Evolutionary conservation across 1,140 invertebrate species (phyloP), one percentile per base, ranked within the genome.

Genomic region (Radopholus similis): DNA sequence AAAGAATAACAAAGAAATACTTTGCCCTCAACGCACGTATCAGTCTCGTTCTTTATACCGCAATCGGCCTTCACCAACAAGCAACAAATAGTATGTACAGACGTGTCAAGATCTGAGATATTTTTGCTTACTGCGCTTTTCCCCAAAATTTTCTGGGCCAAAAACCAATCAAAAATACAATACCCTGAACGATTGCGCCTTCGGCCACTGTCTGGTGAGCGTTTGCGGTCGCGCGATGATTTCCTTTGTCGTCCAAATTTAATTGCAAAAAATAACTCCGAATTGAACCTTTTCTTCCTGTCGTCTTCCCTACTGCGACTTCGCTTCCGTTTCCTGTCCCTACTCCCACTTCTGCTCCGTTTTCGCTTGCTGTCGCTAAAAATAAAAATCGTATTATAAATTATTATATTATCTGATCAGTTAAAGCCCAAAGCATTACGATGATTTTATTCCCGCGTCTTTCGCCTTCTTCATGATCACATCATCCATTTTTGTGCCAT

Each of bases 401-500:
- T n/a, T n/a, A n/a, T n/a, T n/a, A n/a, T n/a, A n/a, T n/a, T n/a
- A n/a, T n/a, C n/a, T n/a, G n/a, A n/a, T n/a, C n/a, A n/a, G n/a
- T n/a, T n/a, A n/a, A n/a, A 18, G n/a, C 15, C 5, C 4, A 47
- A 11, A 23, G 15, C 13, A 62, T 28, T 32, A 26, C 32, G 2
- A 28, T 26, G 32, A 62, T 40, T 26, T 62, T 21, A 62, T 30
- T 15, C 66, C 66, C 9, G 21, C 42, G 4, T 70, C 54, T 35
- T 72, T 71, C 28, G 69, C 68, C 15, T 70, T 56, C 18, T 72
- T 57, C 68, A 56, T 70, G 2, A 70, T 72, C 8, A 70, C 35
- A 21, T 70, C 68, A n/a, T 57, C 49, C 68, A 70, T 70, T 5
- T 51, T 49, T 2, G 32, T 44, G 6, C 68, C 68, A 44, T 70